Conservation (phyloP, 2,888 invertebrate genomes). For the Apamea epomidion region DNA sequence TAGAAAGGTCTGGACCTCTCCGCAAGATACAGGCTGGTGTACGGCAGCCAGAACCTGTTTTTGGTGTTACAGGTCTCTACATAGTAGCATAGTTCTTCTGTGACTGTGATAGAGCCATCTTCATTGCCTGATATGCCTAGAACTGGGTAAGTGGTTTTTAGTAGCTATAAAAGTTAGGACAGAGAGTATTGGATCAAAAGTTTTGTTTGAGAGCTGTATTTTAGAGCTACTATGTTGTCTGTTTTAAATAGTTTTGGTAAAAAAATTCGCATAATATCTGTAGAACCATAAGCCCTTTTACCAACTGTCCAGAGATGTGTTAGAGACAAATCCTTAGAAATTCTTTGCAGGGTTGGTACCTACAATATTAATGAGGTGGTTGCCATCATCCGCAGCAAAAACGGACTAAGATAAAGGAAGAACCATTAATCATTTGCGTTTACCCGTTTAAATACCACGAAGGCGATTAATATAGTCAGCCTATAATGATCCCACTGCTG, state of each 20-base stretch:
- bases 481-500: neutral
- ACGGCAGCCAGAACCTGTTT: slow-evolving; percentile 83
- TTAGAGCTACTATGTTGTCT: neutral
- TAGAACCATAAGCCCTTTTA: neutral
- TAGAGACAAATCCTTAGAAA: neutral
- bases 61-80: slow-evolving; percentile 81
- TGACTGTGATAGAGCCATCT: slow-evolving; percentile 76
- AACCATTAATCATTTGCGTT: slow-evolving; percentile 1
- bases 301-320: too few relatives aligned
- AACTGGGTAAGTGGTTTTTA: slow-evolving; percentile 70
- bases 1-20: slow-evolving; percentile 86
- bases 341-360: neutral
- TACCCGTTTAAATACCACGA: neutral
- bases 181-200: too few relatives aligned
- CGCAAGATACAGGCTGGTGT: slow-evolving; percentile 82
- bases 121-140: slow-evolving; percentile 80
- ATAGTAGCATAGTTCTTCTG: slow-evolving; percentile 83
- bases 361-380: too few relatives aligned
- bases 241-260: neutral
- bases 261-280: neutral
- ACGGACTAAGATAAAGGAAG: neutral
- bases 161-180: too few relatives aligned
- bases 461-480: neutral
- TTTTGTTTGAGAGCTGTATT: neutral
- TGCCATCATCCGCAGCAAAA: neutral